Evolutionary conservation across 2,888 invertebrate genomes (phyloP).

Genomic region (Pseudococcus viburni): DNA sequence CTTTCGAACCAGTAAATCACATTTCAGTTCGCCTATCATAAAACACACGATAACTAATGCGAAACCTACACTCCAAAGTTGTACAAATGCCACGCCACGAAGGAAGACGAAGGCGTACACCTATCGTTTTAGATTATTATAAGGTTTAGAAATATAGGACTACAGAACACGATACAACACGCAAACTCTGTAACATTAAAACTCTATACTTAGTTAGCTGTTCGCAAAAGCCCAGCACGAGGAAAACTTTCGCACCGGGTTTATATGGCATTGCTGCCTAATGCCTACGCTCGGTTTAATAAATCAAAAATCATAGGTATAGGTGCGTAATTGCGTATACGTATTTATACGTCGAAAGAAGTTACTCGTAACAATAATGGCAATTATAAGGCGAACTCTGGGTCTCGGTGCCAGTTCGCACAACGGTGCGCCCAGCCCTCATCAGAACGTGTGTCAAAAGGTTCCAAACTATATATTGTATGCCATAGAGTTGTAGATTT

Average conservation of each 20-base stretch:
- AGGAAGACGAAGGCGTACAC: not conserved
- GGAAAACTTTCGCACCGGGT: not conserved
- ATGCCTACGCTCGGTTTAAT: not conserved
- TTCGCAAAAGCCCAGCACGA: not conserved
- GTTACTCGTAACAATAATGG: not conserved
- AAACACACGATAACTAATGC: not conserved
- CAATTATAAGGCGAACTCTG: not conserved
- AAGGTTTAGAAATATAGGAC: not conserved
- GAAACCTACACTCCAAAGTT: not conserved
- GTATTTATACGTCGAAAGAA: not conserved
- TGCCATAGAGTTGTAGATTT: not conserved
- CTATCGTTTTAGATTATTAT: conserved; percentile 9
- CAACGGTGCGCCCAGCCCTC: not conserved
- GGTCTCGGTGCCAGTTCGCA: conserved; percentile 5
- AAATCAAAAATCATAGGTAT: conserved; percentile 11
- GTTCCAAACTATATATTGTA: not conserved
- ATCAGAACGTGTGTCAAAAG: not conserved
- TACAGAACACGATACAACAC: not conserved
- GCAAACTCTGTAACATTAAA: conserved; percentile 17
- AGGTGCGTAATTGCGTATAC: not conserved
- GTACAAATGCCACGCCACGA: not conserved
- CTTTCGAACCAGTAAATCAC: no score
- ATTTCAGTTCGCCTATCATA: no score
- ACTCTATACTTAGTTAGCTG: not conserved
- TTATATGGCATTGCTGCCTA: no score